Evolutionary conservation across 2,797 vertebrate species (phyloP).

Genomic region (Tapirus indicus): DNA sequence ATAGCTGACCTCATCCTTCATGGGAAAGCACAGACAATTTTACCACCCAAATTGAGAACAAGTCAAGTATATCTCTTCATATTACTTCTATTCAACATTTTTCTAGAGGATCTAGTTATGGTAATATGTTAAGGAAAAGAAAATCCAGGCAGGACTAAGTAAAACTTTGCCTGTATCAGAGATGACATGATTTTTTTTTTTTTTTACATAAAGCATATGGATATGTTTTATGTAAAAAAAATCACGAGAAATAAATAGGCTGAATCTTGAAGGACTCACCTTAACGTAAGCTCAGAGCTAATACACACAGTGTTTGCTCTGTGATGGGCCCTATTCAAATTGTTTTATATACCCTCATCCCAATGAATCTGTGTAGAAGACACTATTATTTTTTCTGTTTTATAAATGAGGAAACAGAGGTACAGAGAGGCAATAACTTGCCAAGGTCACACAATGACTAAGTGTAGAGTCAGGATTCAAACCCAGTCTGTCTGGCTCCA

Average conservation of each 20-base stretch:
- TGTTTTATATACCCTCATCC: neutral
- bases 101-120: neutral
- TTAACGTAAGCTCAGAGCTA: neutral
- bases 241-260: neutral
- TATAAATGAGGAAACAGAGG: neutral
- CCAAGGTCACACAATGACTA: neutral
- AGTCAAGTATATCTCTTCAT: neutral
- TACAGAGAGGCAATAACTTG: neutral
- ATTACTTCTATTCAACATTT: neutral
- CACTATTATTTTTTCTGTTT: neutral
- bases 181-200: neutral
- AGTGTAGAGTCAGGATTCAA: neutral
- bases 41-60: neutral
- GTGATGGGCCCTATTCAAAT: neutral
- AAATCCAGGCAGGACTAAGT: neutral
- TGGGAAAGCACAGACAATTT: neutral
- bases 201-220: neutral
- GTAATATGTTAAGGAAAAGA: neutral
- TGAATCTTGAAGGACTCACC: neutral
- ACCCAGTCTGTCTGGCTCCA: neutral
- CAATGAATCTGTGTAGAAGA: neutral
- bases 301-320: neutral
- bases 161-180: neutral
- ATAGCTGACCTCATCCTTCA: neutral
- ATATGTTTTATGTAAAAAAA: too few relatives aligned